These are phyloP conservation scores for Hemiscyllium ocellatum DNA, from an alignment of 2,113 vertebrate genomes.

Conservation along the genomic window DNA sequence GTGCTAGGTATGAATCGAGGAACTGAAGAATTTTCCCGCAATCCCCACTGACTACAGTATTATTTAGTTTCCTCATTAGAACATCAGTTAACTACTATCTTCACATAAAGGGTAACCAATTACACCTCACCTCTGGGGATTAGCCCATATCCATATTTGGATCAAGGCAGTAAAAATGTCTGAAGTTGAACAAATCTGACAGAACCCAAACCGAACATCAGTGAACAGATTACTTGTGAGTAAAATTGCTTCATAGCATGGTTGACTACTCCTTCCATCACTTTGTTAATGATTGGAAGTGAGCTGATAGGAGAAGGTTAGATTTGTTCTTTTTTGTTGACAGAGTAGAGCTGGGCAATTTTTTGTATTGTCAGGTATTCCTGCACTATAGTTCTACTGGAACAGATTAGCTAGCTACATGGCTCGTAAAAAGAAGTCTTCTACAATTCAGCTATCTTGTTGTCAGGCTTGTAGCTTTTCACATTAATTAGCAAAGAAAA, in stretches of 20 bases:
- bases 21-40: too few species aligned
- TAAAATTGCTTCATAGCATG: not conserved
- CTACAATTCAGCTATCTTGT: not conserved
- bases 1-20: not conserved
- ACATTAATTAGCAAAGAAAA: not conserved
- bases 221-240: not conserved
- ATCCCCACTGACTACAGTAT: not conserved
- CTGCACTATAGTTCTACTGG: not conserved
- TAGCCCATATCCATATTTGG: not conserved
- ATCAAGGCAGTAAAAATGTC: not conserved
- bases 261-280: not conserved
- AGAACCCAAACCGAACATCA: not conserved
- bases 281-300: not conserved
- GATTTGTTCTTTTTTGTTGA: not conserved
- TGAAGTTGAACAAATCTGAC: not conserved
- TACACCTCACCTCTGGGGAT: not conserved
- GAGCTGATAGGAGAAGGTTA: not conserved
- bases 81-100: not conserved
- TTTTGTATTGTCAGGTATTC: not conserved
- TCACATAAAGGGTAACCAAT: not conserved
- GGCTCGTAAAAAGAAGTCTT: not conserved
- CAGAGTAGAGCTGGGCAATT: not conserved
- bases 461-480: not conserved
- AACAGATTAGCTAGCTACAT: not conserved
- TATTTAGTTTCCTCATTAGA: not conserved